A percentile compares a stretch with the other conserved stretches of the same genome.
Evolutionary conservation across 2,888 invertebrate genomes (phyloP).

Genomic region (Paralinhomoeus sp.): DNA sequence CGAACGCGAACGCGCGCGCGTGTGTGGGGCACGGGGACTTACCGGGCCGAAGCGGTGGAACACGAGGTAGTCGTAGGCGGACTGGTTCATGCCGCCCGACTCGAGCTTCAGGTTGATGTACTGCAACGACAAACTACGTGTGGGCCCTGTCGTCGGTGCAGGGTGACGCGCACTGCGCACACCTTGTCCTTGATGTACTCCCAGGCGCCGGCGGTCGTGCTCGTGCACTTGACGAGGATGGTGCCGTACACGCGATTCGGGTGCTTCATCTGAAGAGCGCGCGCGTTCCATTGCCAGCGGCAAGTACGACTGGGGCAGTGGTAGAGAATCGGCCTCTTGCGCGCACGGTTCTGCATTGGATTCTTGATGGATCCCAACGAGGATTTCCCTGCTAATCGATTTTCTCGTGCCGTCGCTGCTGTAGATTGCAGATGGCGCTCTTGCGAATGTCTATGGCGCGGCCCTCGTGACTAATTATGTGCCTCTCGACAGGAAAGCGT

Average conservation of each 20-base stretch:
- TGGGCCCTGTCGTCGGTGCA: too few relatives aligned
- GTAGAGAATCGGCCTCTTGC: too few relatives aligned
- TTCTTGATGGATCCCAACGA: too few relatives aligned
- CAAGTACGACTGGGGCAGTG: neutral
- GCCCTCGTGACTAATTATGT: too few relatives aligned
- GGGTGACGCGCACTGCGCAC: neutral
- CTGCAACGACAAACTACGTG: constrained; percentile 26
- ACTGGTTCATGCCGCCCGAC: constrained; percentile 50
- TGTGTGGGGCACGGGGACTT: constrained; percentile 11
- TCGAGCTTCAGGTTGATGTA: constrained; percentile 60
- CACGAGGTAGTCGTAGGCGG: constrained; percentile 62
- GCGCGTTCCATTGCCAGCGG: neutral
- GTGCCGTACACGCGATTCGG: constrained; percentile 53
- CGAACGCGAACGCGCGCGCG: too few relatives aligned
- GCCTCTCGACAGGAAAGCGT: too few relatives aligned
- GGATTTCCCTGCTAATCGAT: too few relatives aligned
- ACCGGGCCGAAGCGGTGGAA: constrained; percentile 76
- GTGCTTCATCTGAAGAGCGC: constrained; percentile 40
- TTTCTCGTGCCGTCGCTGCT: too few relatives aligned
- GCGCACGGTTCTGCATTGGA: neutral
- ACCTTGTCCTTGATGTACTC: constrained; percentile 62
- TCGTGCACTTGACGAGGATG: constrained; percentile 62
- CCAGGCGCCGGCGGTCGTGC: constrained; percentile 57
- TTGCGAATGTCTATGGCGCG: too few relatives aligned
- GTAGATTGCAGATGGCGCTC: too few relatives aligned